Evolutionary conservation across 64 coral and sea anemone genomes (phyloP), one percentile per base, ranked within the genome.

Genomic region (Platygyra sinensis): DNA sequence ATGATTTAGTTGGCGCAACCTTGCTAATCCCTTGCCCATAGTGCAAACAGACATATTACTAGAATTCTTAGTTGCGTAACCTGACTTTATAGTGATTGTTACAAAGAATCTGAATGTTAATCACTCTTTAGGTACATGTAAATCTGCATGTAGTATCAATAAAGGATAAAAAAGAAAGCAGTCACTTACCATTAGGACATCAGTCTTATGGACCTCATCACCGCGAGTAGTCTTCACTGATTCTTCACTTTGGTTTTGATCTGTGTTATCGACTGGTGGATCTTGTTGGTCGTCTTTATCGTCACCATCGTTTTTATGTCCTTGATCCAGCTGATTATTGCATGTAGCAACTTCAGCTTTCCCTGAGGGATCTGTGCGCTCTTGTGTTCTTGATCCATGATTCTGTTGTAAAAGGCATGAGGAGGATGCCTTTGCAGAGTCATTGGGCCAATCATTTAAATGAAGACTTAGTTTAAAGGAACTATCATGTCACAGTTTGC

Each of bases 351-450:
- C 18, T 42, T 85, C 46, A 46, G 42, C 42, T 20, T 72, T 85
- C 11, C 24, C 81, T 46, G 33, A 29, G 50, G 39, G 27, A 24
- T 72, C 81, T 50, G 16, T 49, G 39, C 7, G 36, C 64, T 69
- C 62, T 85, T 67, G 33, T 72, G 36, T 32, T 71, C 24, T 52
- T 85, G 81, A 67, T 24, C 2, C 64, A 71, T 52, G 20, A 28
- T 50, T 85, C 81, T 85, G 81, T 72, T 51, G 38, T 51, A 38
- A 85, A 32, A 63, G 81, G 81, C 81, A 85, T 72, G 62, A 71
- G 81, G 81, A 5, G 36, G 76, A 79, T 79, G 76, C 81, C 81
- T 71, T 64, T 85, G 62, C 81, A 85, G 25, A n/a, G 46, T 85
- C 36, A 85, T 50, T 51, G 63, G 65, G 22, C 20, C 61, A 38